Percentiles rank a stretch among this genome's conserved stretches.
phyloP scores from a whole-genome alignment of 2,113 vertebrate species.

The Podarcis cretensis region DNA sequence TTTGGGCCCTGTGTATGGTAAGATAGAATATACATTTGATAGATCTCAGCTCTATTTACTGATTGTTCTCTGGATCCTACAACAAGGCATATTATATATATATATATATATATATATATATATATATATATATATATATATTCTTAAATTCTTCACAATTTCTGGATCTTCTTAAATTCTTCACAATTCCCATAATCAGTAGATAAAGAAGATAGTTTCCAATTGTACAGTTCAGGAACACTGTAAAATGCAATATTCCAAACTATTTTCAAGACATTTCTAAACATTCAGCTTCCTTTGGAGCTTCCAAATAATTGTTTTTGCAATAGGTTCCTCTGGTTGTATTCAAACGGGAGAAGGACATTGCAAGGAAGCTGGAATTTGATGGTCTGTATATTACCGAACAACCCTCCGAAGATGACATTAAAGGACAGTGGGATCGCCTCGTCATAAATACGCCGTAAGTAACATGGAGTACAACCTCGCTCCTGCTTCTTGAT shows the following conservation, averaged over 20 bases:
- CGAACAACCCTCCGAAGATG: conserved; percentile 96
- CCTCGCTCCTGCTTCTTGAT: no score
- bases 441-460: conserved; percentile 95
- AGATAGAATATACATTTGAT: neutral
- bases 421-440: conserved; percentile 99
- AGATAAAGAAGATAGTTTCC: neutral
- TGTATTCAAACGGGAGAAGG: conserved; percentile 97
- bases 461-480: conserved; percentile 77
- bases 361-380: conserved; percentile 95
- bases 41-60: neutral
- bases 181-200: neutral
- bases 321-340: conserved; percentile 90
- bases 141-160: no score
- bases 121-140: no score
- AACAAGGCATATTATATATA: no score
- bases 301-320: neutral
- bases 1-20: neutral
- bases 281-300: neutral
- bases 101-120: no score
- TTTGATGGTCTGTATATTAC: conserved; percentile 98
- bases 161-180: neutral
- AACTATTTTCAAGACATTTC: neutral
- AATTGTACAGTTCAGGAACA: neutral
- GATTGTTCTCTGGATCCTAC: neutral
- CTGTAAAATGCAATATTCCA: neutral